Base-by-base conservation (phyloP, 2,888 invertebrate genomes). In the Cyclophora punctaria region DNA sequence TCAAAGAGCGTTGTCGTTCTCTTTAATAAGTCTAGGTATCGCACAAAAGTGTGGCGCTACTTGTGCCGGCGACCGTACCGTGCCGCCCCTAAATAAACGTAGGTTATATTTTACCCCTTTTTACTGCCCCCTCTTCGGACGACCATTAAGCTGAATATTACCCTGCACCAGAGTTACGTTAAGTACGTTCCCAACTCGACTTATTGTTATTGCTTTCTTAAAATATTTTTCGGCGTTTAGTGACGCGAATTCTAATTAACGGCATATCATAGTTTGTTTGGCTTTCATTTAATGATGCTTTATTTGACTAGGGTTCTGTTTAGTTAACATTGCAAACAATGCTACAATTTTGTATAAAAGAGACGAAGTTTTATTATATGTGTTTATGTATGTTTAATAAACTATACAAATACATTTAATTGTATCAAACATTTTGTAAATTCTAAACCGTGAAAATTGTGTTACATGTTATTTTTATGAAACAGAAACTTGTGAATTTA, bases 101-200 rank as follows among this genome's bases (percentile, higher is more conserved):
- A n/a, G 45, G 43, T 51, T 41, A 49, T 56, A 55, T 52, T 53
- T 55, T 46, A 59, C 37, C 55, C 55, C 56, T 55, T 60, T 57
- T 53, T 53, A 55, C 47, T 50, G 56, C 56, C 52, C 49, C 49
- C 50, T 53, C 53, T 49, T 44, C 49, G 59, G 57, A 53, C 56
- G 50, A 48, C 56, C 52, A 50, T 59, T 55, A 53, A 49, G 51
- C 46, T 35, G 49, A 49, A 46, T 49, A 47, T 48, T 51, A 49
- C 50, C 56, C 50, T 58, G 54, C 54, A 53, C 53, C 50, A 50
- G 53, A 56, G 53, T 56, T 53, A 56, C 56, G 56, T 49, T 53
- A 50, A 50, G 55, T 51, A 48, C 51, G 53, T 52, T 57, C 52
- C 43, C 49, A 52, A 50, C 53, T 53, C 49, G 40, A 53, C 56